Evolutionary conservation across 2,888 invertebrate genomes (phyloP).

Genomic region (Cantharis flavilabris): DNA sequence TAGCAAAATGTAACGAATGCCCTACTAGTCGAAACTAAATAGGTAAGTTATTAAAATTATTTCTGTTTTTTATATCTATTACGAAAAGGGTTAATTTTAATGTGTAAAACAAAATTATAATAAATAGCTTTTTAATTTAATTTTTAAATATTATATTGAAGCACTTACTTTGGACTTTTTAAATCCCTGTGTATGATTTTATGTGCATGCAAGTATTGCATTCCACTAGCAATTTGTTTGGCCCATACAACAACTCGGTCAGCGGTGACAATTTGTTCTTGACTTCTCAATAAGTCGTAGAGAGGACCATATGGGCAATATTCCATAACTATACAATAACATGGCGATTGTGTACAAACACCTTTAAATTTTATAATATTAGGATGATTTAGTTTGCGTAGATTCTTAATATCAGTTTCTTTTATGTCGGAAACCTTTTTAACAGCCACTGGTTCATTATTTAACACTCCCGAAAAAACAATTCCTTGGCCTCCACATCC

Average conservation of each 20-base stretch:
- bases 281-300: slow-evolving; percentile 84
- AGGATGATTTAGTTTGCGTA: slow-evolving; percentile 91
- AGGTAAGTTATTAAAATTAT: too few relatives aligned
- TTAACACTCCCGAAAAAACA: slow-evolving; percentile 86
- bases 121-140: too few relatives aligned
- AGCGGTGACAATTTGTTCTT: slow-evolving; percentile 84
- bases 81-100: too few relatives aligned
- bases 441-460: slow-evolving; percentile 88
- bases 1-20: too few relatives aligned
- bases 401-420: slow-evolving; percentile 91
- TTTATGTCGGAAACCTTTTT: slow-evolving; percentile 92
- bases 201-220: slow-evolving; percentile 94
- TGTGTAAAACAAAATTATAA: too few relatives aligned
- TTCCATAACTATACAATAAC: slow-evolving; percentile 97
- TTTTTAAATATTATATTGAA: too few relatives aligned
- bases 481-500: slow-evolving; percentile 97
- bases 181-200: slow-evolving; percentile 98
- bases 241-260: slow-evolving; percentile 89
- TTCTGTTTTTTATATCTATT: too few relatives aligned
- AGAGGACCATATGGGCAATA: slow-evolving; percentile 95
- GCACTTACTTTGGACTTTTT: slow-evolving; percentile 96
- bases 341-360: slow-evolving; percentile 89
- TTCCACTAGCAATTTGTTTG: slow-evolving; percentile 93
- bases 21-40: too few relatives aligned
- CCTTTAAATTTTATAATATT: slow-evolving; percentile 93